Conservation (phyloP, 2,888 invertebrate species). For the Chalcosyrphus nemorum region DNA sequence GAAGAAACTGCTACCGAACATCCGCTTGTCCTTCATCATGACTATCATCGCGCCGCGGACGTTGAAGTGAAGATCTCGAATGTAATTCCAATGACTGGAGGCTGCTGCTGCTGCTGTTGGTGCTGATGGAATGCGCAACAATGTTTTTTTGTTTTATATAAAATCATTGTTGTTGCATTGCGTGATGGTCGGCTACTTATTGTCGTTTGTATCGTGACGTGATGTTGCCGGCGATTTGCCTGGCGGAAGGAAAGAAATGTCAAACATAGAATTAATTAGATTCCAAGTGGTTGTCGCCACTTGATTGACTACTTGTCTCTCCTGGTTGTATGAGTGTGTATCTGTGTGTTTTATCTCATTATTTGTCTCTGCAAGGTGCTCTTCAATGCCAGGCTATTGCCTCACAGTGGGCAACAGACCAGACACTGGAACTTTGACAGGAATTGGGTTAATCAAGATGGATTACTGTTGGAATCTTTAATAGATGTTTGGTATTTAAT, state of each 20-base stretch:
- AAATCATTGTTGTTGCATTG: slow-evolving; percentile 6
- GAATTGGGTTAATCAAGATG: slow-evolving; percentile 62
- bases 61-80: slow-evolving; percentile 45
- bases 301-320: slow-evolving; percentile 53
- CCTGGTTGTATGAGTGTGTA: not conserved
- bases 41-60: slow-evolving; percentile 43
- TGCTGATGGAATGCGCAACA: not conserved
- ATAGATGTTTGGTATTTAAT: slow-evolving; percentile 51
- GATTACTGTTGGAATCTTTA: slow-evolving; percentile 45
- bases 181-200: slow-evolving; percentile 7
- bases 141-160: not conserved
- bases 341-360: slow-evolving; percentile 4
- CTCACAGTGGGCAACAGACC: not conserved
- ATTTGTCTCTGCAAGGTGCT: slow-evolving; percentile 10
- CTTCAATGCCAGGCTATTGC: not conserved
- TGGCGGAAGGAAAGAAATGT: slow-evolving; percentile 65
- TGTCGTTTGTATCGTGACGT: slow-evolving; percentile 1
- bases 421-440: slow-evolving; percentile 43
- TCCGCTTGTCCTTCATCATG: slow-evolving; percentile 42
- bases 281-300: slow-evolving; percentile 61
- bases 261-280: slow-evolving; percentile 68
- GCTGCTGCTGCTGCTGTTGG: not conserved
- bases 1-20: slow-evolving; percentile 22
- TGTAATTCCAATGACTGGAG: slow-evolving; percentile 44
- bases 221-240: slow-evolving; percentile 13